Evolutionary conservation across 2,888 invertebrate genomes (phyloP).

Genomic region (Tribolium freemani): DNA sequence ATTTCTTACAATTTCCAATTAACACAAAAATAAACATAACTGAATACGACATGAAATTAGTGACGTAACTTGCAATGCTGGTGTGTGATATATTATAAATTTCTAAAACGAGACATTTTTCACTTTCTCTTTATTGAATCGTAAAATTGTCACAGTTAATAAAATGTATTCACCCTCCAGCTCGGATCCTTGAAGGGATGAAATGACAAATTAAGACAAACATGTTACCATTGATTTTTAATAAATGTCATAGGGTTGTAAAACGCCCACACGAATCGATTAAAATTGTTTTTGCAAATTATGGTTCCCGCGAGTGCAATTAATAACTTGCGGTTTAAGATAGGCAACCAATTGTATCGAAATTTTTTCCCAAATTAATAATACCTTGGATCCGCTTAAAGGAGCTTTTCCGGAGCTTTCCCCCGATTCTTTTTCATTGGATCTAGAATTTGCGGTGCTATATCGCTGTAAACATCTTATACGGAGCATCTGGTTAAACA

Average conservation of each 20-base stretch:
- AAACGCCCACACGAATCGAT: neutral
- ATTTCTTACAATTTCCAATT: too few species aligned
- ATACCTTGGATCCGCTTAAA: slow-evolving; percentile 4
- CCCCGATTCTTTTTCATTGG: slow-evolving; percentile 2
- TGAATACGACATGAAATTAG: too few species aligned
- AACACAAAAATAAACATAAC: too few species aligned
- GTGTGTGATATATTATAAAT: too few species aligned
- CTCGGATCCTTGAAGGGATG: neutral
- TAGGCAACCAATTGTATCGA: neutral
- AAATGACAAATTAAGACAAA: slow-evolving; percentile 8
- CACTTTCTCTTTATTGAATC: neutral
- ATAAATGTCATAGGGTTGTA: neutral
- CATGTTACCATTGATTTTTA: neutral
- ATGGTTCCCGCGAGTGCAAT: neutral
- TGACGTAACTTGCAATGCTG: too few species aligned
- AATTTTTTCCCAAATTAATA: slow-evolving; percentile 12
- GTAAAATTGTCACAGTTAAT: slow-evolving; percentile 11
- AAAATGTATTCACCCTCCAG: slow-evolving; percentile 6
- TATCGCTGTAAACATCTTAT: neutral
- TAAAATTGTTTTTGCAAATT: neutral
- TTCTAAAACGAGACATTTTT: too few species aligned
- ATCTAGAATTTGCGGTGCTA: slow-evolving; percentile 5
- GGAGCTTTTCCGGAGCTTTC: slow-evolving; percentile 4
- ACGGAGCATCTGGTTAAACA: slow-evolving; percentile 13
- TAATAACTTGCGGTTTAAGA: neutral